Evolutionary conservation across 2,797 vertebrate genomes (phyloP).

Genomic region (Rhinophrynus dorsalis): DNA sequence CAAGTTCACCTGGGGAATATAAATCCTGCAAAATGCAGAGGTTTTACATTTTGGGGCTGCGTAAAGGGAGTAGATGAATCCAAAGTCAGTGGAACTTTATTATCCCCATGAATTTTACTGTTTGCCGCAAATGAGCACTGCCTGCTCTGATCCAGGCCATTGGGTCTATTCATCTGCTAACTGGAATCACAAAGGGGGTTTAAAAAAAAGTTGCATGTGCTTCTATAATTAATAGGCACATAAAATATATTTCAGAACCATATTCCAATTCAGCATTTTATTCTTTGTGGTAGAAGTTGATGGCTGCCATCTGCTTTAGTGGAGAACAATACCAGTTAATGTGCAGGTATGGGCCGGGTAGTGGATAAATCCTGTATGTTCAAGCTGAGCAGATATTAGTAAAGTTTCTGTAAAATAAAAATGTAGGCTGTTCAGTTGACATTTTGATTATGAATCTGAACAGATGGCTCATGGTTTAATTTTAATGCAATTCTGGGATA

Average conservation of each 20-base stretch:
- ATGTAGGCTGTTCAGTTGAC: constrained; percentile 14
- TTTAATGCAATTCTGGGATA: constrained; percentile 41
- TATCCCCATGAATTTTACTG: constrained; percentile 46
- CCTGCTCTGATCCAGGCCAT: constrained; percentile 32
- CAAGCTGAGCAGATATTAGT: constrained; percentile 29
- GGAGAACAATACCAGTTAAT: constrained; percentile 21
- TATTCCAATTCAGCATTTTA: constrained; percentile 31
- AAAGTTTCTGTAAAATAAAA: constrained; percentile 22
- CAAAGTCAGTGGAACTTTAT: constrained; percentile 45
- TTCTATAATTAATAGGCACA: constrained; percentile 44
- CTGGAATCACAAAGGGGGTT: constrained; percentile 42
- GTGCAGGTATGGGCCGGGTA: constrained; percentile 10
- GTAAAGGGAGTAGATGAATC: constrained; percentile 45
- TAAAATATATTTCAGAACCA: constrained; percentile 37
- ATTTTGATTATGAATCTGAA: constrained; percentile 46
- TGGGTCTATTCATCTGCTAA: constrained; percentile 33
- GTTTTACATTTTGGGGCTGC: constrained; percentile 38
- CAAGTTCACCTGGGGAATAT: constrained; percentile 35
- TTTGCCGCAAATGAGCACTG: constrained; percentile 37
- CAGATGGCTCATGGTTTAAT: constrained; percentile 44
- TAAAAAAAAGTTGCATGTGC: constrained; percentile 45
- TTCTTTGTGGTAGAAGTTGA: constrained; percentile 36
- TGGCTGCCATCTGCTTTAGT: constrained; percentile 40
- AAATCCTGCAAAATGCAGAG: constrained; percentile 36
- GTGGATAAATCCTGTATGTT: constrained; percentile 18